phyloP scores from a whole-genome alignment of 2,113 vertebrate genomes.

The Probosciger aterrimus region DNA sequence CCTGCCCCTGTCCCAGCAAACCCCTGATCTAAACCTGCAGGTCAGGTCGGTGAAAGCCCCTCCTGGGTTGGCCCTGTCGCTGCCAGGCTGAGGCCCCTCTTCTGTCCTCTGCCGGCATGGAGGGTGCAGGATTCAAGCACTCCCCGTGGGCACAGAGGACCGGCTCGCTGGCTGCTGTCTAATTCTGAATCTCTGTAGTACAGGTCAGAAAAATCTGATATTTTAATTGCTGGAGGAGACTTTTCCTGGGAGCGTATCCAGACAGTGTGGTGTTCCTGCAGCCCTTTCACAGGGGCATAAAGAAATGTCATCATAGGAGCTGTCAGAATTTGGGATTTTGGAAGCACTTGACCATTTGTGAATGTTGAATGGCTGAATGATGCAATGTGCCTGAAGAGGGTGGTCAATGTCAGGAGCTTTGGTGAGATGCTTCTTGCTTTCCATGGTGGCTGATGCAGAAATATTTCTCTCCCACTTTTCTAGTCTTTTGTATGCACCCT shows the following conservation, averaged over 20 bases:
- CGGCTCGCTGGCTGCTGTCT: fast-evolving
- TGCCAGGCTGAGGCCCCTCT: neutral
- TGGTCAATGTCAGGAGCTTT: neutral
- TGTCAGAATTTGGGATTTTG: neutral
- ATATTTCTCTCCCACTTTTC: neutral
- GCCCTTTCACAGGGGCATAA: neutral
- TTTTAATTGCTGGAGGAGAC: neutral
- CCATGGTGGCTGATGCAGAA: neutral
- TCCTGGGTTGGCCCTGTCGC: neutral
- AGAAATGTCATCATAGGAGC: neutral
- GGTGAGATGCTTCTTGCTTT: neutral
- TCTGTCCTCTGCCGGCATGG: fast-evolving
- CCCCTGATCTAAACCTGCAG: neutral
- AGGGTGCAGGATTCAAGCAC: neutral
- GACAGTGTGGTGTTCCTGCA: neutral
- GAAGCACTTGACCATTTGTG: neutral
- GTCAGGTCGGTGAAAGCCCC: fast-evolving
- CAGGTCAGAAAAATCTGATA: neutral
- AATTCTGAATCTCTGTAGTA: neutral
- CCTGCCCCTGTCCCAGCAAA: neutral
- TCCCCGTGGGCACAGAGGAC: neutral
- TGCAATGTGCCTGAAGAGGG: neutral
- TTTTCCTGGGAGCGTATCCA: neutral
- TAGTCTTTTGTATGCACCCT: slow-evolving; percentile 15
- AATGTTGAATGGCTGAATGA: neutral